Evolutionary conservation across 2,113 vertebrate genomes (phyloP).

Genomic region (Nesogale talazaci): DNA sequence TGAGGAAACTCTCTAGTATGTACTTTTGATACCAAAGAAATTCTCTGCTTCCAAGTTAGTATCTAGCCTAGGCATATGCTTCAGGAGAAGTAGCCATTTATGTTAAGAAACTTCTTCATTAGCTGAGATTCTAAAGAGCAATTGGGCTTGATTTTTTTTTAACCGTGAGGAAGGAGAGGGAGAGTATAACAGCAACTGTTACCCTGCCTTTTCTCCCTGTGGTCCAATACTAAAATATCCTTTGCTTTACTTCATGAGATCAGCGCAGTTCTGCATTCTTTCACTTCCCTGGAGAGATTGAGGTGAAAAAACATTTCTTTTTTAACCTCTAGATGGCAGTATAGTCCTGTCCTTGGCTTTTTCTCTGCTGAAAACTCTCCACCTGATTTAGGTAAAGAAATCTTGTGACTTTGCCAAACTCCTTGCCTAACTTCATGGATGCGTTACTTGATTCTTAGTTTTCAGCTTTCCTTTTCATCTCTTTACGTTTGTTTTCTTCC

Average conservation of each 20-base stretch:
- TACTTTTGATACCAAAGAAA: neutral
- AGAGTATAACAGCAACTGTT: constrained; percentile 20
- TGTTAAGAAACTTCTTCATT: constrained; percentile 25
- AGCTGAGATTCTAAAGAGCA: constrained; percentile 27
- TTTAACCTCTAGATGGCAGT: constrained; percentile 86
- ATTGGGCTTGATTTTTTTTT: constrained; percentile 37
- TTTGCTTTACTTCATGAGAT: constrained; percentile 37
- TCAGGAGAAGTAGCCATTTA: constrained; percentile 43
- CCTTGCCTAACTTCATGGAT: constrained; percentile 20
- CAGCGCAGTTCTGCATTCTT: neutral
- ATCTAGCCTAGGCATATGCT: neutral
- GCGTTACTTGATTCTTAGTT: constrained; percentile 19
- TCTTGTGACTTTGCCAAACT: constrained; percentile 30
- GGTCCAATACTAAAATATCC: neutral
- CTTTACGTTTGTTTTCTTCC: too few species aligned
- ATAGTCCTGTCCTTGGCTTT: constrained; percentile 57
- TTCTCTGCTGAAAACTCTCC: neutral
- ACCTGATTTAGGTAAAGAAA: constrained; percentile 33
- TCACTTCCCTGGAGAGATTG: neutral
- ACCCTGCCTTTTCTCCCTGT: neutral
- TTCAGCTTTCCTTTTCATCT: constrained; percentile 44
- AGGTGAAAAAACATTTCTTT: constrained; percentile 6
- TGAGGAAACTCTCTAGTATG: neutral
- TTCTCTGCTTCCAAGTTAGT: neutral
- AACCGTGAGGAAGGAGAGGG: neutral